Evolutionary conservation across 2,888 invertebrate genomes (phyloP).

Genomic region (Ectemnius continuus): DNA sequence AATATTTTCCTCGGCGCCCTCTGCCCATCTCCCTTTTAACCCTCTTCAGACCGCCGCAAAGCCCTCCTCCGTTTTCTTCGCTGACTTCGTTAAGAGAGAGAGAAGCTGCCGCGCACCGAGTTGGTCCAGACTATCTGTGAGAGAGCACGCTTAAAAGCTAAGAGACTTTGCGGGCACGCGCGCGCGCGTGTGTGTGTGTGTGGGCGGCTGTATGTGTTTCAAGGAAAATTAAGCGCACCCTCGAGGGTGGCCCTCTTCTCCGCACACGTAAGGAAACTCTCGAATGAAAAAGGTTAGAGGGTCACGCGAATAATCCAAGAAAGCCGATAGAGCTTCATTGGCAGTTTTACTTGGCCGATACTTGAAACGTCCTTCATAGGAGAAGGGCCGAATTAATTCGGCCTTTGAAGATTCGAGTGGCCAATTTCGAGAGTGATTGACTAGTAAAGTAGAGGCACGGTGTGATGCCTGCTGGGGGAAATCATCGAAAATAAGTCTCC

Average conservation of each 20-base stretch:
- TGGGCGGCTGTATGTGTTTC: background rate
- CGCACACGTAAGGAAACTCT: background rate
- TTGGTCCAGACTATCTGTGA: background rate
- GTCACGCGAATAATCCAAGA: conserved; percentile 26
- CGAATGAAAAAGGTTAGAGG: conserved; percentile 19
- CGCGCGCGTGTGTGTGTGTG: too few species aligned
- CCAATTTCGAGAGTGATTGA: background rate
- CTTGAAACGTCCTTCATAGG: conserved; percentile 11
- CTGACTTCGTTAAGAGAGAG: background rate
- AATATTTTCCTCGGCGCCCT: conserved; percentile 6
- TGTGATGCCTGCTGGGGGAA: too few species aligned
- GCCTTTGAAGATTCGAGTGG: background rate
- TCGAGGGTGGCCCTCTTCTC: background rate
- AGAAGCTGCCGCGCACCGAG: background rate
- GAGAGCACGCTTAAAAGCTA: background rate
- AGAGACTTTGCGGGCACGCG: too few species aligned
- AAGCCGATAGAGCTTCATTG: conserved; percentile 36
- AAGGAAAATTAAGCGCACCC: background rate
- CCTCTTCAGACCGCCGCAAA: background rate
- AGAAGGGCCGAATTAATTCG: conserved; percentile 2
- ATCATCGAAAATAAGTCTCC: too few species aligned
- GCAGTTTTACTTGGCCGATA: conserved; percentile 41
- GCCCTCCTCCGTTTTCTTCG: background rate
- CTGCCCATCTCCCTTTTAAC: background rate
- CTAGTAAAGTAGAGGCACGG: too few species aligned